phyloP scores from a whole-genome alignment of 2,888 invertebrate genomes.

The Chrysotoxum bicinctum region DNA sequence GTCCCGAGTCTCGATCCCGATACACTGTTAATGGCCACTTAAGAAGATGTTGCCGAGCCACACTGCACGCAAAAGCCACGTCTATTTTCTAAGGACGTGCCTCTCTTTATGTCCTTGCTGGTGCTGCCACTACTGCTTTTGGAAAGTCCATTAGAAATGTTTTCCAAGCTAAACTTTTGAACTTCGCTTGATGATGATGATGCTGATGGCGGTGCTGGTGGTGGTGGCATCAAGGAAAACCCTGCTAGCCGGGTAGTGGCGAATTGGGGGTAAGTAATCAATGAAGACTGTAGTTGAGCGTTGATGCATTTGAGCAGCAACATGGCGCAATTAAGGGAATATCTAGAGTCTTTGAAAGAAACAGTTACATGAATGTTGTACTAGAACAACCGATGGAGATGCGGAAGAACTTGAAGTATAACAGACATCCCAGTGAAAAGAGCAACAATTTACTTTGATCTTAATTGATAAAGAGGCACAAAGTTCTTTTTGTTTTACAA shows the following conservation, averaged over 20 bases:
- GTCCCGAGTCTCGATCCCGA: slow-evolving; percentile 36
- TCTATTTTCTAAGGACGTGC: slow-evolving; percentile 40
- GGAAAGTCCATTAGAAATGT: slow-evolving; percentile 71
- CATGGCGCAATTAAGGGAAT: slow-evolving; percentile 35
- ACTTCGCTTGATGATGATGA: slow-evolving; percentile 47
- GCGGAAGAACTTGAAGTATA: neutral
- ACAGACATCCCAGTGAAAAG: neutral
- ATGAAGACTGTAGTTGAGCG: slow-evolving; percentile 11
- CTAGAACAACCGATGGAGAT: slow-evolving; percentile 7
- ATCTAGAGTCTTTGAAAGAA: slow-evolving; percentile 12
- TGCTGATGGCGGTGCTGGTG: neutral
- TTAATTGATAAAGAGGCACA: slow-evolving; percentile 6
- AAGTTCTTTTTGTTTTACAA: neutral
- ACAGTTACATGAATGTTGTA: slow-evolving; percentile 21
- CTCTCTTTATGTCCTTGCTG: slow-evolving; percentile 12
- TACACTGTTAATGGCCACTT: slow-evolving; percentile 73
- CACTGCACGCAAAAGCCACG: slow-evolving; percentile 69
- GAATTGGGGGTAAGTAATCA: slow-evolving; percentile 30
- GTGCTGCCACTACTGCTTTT: slow-evolving; percentile 23
- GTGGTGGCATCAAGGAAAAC: neutral
- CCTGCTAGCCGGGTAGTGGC: neutral
- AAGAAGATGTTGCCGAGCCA: slow-evolving; percentile 68
- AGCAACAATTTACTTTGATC: slow-evolving; percentile 7
- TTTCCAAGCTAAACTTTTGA: slow-evolving; percentile 63
- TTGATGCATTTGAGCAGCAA: slow-evolving; percentile 35